Evolutionary conservation across 2,113 vertebrate genomes (phyloP).

Genomic region (Garra rufa): DNA sequence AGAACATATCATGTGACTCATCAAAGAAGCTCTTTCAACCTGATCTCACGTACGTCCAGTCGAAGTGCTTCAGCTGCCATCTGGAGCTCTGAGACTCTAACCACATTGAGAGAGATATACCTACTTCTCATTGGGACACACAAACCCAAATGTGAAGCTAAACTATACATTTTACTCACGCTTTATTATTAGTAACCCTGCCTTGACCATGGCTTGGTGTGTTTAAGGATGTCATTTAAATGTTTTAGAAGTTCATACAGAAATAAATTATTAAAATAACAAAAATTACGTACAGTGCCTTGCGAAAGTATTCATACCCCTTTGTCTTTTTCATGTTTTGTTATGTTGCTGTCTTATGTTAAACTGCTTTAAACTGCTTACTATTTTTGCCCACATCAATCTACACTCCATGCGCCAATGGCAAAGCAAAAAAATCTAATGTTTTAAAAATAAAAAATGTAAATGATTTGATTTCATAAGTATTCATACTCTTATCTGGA

Average conservation of each 20-base stretch:
- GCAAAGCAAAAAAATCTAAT: too few relatives aligned
- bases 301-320: too few relatives aligned
- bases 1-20: slow-evolving; percentile 30
- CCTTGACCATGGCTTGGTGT: not conserved
- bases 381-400: too few relatives aligned
- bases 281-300: too few relatives aligned
- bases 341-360: too few relatives aligned
- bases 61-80: not conserved
- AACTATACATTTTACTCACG: not conserved
- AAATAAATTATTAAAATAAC: too few relatives aligned
- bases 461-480: too few relatives aligned
- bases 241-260: not conserved
- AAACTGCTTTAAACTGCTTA: too few relatives aligned
- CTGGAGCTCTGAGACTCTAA: not conserved
- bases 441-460: too few relatives aligned
- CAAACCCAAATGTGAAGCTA: not conserved
- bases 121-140: not conserved
- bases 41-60: slow-evolving; percentile 2
- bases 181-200: not conserved
- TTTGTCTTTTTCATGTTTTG: too few relatives aligned
- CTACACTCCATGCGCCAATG: too few relatives aligned
- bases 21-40: slow-evolving; percentile 22
- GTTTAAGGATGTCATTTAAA: not conserved
- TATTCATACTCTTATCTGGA: too few relatives aligned
- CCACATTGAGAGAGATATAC: not conserved